Conservation (phyloP, 2,113 vertebrate species). For the Pelusios castaneus region DNA sequence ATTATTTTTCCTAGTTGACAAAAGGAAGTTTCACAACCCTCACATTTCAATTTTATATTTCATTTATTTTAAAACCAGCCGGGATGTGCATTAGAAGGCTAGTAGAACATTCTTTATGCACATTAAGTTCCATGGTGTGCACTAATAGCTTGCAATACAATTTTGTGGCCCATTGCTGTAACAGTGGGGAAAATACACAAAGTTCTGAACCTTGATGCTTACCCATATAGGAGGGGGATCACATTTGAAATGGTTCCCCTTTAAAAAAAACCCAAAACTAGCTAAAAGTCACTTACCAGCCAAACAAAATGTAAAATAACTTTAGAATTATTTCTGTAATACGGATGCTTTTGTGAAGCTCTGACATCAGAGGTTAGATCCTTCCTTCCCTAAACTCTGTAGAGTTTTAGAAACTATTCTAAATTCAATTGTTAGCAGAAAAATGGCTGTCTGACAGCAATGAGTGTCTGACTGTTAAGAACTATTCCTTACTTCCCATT, state of each 20-base stretch:
- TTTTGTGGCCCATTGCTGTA: no score
- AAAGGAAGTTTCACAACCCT: not conserved
- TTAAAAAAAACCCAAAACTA: no score
- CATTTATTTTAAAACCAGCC: rapidly evolving
- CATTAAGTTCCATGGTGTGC: not conserved
- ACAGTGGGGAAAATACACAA: no score
- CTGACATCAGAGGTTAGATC: not conserved
- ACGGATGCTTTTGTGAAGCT: not conserved
- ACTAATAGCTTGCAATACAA: no score
- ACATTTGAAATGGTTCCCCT: no score
- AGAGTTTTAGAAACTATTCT: not conserved
- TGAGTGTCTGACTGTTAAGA: not conserved
- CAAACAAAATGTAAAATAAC: not conserved
- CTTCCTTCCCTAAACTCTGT: not conserved
- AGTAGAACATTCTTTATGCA: not conserved
- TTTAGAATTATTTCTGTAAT: not conserved
- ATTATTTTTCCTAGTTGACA: not conserved
- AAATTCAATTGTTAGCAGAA: not conserved
- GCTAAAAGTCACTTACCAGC: not conserved
- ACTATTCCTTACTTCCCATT: not conserved
- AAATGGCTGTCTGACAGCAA: not conserved
- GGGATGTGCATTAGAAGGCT: not conserved
- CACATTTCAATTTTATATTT: not conserved
- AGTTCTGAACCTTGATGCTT: no score
- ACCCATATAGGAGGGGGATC: no score